phyloP scores from a whole-genome alignment of 2,113 vertebrate genomes.

The Bagarius yarrelli region DNA sequence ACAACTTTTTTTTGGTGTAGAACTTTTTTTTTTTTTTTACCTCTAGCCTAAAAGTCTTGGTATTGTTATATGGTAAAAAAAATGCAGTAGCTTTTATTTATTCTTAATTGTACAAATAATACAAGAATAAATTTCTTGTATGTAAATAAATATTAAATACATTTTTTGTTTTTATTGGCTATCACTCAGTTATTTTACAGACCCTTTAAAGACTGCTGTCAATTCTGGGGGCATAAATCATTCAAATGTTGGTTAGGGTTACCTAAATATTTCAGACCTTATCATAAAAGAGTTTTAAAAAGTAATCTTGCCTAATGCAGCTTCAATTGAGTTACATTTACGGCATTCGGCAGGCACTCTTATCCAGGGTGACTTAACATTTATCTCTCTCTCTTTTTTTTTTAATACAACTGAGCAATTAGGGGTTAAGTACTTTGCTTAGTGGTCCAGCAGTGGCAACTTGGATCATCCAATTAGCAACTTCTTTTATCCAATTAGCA shows the following conservation, averaged over 20 bases:
- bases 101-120: neutral
- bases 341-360: too few species aligned
- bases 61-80: neutral
- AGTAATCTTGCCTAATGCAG: neutral
- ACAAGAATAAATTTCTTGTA: neutral
- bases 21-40: neutral
- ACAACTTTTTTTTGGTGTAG: too few species aligned
- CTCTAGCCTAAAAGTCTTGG: neutral
- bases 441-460: too few species aligned
- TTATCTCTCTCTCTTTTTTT: too few species aligned
- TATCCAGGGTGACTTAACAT: too few species aligned
- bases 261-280: neutral
- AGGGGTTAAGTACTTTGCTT: too few species aligned
- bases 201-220: neutral
- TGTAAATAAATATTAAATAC: neutral
- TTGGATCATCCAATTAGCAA: too few species aligned
- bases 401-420: too few species aligned
- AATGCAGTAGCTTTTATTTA: neutral
- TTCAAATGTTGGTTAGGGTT: neutral
- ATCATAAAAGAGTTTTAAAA: rapidly evolving
- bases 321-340: neutral
- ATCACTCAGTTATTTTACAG: neutral
- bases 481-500: too few species aligned
- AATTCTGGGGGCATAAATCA: neutral
- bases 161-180: neutral